Evolutionary conservation across 2,113 vertebrate species (phyloP).

Genomic region (Steatornis caripensis): DNA sequence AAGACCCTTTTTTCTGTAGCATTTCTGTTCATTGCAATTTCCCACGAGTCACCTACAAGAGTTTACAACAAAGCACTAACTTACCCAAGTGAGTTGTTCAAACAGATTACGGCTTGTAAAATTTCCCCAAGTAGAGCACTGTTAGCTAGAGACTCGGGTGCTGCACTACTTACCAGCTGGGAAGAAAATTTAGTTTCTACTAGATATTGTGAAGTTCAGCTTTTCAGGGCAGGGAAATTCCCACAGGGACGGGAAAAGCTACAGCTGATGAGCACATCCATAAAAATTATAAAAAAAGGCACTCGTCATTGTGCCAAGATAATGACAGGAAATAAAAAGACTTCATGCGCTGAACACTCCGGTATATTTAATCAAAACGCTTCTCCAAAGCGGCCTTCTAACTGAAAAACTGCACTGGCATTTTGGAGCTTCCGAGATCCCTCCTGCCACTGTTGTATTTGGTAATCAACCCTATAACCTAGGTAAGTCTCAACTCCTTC

Average conservation of each 20-base stretch:
- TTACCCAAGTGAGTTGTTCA: background rate
- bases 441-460: fast-evolving
- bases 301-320: background rate
- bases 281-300: slow-evolving; percentile 42
- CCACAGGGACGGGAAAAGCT: background rate
- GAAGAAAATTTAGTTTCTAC: background rate
- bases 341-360: background rate
- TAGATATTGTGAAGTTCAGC: slow-evolving; percentile 1
- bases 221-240: slow-evolving; percentile 4
- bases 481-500: background rate
- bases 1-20: background rate
- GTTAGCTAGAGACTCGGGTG: background rate
- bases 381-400: background rate
- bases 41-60: background rate
- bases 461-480: background rate
- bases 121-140: background rate
- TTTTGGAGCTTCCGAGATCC: background rate
- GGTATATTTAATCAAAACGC: background rate
- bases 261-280: slow-evolving; percentile 42
- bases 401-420: background rate
- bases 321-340: slow-evolving; percentile 31
- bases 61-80: background rate
- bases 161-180: background rate
- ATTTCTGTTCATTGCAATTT: background rate
- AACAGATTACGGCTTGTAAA: background rate